phyloP scores from a whole-genome alignment of 35 echinoderm and acorn worm species.

The Heliocidaris erythrogramma region DNA sequence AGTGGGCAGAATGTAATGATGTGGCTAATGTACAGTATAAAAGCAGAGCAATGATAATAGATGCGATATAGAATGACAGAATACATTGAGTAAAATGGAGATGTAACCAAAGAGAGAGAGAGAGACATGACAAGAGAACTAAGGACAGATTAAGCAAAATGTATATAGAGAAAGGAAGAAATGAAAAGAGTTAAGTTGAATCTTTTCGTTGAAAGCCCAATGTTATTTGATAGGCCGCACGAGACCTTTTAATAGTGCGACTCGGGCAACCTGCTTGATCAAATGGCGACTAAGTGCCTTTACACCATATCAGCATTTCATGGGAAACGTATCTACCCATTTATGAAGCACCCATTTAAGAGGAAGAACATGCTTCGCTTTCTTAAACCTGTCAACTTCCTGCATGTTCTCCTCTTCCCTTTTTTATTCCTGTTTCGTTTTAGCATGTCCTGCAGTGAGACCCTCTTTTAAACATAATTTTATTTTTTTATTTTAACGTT shows the following conservation, averaged over 20 bases:
- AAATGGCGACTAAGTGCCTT: conserved; percentile 16
- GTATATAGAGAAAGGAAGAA: neutral
- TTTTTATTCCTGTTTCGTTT: neutral
- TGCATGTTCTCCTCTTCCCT: neutral
- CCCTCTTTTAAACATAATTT: neutral
- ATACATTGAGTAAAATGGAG: neutral
- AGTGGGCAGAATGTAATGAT: neutral
- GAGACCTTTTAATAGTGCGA: neutral
- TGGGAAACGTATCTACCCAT: neutral
- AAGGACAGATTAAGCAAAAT: neutral
- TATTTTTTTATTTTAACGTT: neutral
- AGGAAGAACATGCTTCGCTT: neutral
- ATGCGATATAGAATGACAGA: neutral
- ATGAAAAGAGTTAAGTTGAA: neutral
- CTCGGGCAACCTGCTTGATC: conserved; percentile 14
- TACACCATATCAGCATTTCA: conserved; percentile 17
- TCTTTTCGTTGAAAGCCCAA: neutral
- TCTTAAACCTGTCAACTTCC: neutral
- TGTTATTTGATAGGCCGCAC: conserved; percentile 5
- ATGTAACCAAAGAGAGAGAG: neutral
- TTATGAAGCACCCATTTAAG: neutral
- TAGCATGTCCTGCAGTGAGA: neutral
- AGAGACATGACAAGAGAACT: neutral
- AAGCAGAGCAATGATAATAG: neutral
- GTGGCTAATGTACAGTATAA: neutral